These are phyloP conservation scores for Drosophila teissieri DNA, from an alignment of 1,140 invertebrate species.

Conservation along the genomic window DNA sequence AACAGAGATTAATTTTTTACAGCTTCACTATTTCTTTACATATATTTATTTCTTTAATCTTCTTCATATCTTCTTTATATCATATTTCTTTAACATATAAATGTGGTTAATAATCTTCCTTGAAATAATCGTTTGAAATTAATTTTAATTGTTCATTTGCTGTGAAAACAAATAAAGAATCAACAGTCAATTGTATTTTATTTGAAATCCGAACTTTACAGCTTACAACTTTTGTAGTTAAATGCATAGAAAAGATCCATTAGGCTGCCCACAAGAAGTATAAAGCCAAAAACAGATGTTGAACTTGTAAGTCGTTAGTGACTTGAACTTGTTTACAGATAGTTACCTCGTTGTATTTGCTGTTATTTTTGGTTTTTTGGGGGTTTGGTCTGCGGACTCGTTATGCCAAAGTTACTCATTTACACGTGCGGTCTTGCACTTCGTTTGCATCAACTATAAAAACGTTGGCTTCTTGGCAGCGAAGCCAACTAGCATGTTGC, in stretches of 20 bases:
- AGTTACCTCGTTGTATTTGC: conserved; percentile 19
- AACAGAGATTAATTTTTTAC: too few relatives aligned
- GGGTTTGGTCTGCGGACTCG: conserved; percentile 9
- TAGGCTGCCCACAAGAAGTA: not conserved
- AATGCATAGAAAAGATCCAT: not conserved
- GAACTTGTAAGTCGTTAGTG: conserved; percentile 27
- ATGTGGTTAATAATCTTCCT: too few relatives aligned
- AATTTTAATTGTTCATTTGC: too few relatives aligned
- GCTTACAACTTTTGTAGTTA: not conserved
- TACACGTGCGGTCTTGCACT: conserved; percentile 29
- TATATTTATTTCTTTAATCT: too few relatives aligned
- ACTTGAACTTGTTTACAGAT: conserved; percentile 39
- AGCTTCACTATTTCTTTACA: too few relatives aligned
- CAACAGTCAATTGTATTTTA: not conserved
- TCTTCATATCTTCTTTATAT: too few relatives aligned
- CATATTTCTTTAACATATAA: too few relatives aligned
- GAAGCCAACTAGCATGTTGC: conserved; percentile 2
- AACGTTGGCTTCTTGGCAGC: conserved; percentile 3
- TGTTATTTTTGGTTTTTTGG: conserved; percentile 32
- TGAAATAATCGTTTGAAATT: too few relatives aligned
- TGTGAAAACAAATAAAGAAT: not conserved
- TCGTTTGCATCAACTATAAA: conserved; percentile 16
- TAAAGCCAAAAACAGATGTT: conserved; percentile 14
- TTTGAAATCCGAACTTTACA: not conserved
- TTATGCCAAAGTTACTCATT: conserved; percentile 19